phyloP scores from a whole-genome alignment of 1,140 invertebrate species.

The Hesperophylax magnus region DNA sequence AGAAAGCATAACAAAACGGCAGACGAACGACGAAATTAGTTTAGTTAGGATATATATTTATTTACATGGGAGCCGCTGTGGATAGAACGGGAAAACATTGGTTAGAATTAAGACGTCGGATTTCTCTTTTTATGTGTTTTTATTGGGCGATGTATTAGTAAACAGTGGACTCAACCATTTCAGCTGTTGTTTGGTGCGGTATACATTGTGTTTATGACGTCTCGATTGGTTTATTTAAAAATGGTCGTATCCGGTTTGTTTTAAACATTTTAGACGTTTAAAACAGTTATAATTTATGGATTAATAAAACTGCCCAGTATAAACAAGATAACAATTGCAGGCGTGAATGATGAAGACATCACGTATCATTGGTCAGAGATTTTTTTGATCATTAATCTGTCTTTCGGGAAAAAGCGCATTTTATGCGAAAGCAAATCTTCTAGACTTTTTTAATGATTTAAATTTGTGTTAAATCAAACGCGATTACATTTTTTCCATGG shows the following conservation, averaged over 20 bases:
- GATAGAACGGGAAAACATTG: constrained; percentile 33
- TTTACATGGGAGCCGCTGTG: constrained; percentile 42
- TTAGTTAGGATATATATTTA: constrained; percentile 50
- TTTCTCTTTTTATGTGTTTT: constrained; percentile 37
- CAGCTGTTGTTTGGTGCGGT: constrained; percentile 14
- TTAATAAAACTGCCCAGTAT: constrained; percentile 22
- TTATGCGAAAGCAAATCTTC: neutral
- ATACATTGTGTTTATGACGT: constrained; percentile 31
- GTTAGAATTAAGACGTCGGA: constrained; percentile 34
- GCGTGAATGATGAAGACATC: constrained; percentile 20
- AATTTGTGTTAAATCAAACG: no score
- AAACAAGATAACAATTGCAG: constrained; percentile 23
- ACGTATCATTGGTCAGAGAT: neutral
- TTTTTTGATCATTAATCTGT: neutral
- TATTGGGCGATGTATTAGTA: constrained; percentile 18
- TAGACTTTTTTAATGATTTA: no score
- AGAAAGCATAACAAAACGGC: constrained; percentile 40
- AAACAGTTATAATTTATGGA: constrained; percentile 39
- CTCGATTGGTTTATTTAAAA: constrained; percentile 42
- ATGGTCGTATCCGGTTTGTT: constrained; percentile 37
- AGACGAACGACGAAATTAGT: constrained; percentile 53
- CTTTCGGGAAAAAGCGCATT: neutral
- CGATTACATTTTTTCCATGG: no score
- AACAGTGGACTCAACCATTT: constrained; percentile 8
- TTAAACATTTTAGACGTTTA: constrained; percentile 3